Evolutionary conservation across 2,797 vertebrate genomes (phyloP), one percentile per base, ranked within the genome.

Genomic region (Gambusia yucatana): DNA sequence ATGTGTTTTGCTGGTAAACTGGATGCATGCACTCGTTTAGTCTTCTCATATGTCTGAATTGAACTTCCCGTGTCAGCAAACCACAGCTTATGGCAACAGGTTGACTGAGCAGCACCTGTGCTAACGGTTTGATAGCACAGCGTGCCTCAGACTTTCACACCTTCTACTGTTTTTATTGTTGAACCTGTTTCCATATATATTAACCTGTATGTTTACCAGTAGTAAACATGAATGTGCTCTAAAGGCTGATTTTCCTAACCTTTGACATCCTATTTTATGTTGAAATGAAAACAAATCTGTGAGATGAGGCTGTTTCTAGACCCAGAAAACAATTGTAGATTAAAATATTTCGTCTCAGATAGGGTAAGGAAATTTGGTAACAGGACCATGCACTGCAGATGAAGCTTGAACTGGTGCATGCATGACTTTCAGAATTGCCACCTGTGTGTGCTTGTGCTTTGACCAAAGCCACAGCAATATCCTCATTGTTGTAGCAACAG

Each of bases 11-110:
- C 78, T 79, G 72, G n/a, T 79, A 78, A 77, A 86, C 85, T 84
- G 73, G 76, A 81, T 86, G 82, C 61, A 39, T 84, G 86, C 79
- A 85, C 79, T 78, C 72, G 0, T 88, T 87, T 88, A 69, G 48
- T 77, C 75, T 79, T 77, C 76, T 82, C 20, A 76, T 72, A 81
- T 77, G 46, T 90, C 85, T 82, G 77, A 89, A 81, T 82, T 82
- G 80, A 87, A 91, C 87, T 84, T 91, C 87, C 82, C 83, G 87
- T 89, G 75, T 82, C 73, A 69, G 82, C 63, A 77, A 87, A 85
- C 88, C 87, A 75, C 90, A 85, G 4, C 79, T 80, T 46, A 69
- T 63, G 77, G 63, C 82, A 82, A 72, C 76, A 73, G 55, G 71
- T 44, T 85, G 79, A 70, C 79, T 72, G 70, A 48, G 20, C 59